These are phyloP conservation scores for Melopsittacus undulatus DNA, from an alignment of 2,797 vertebrate genomes.

Conservation along the genomic window DNA sequence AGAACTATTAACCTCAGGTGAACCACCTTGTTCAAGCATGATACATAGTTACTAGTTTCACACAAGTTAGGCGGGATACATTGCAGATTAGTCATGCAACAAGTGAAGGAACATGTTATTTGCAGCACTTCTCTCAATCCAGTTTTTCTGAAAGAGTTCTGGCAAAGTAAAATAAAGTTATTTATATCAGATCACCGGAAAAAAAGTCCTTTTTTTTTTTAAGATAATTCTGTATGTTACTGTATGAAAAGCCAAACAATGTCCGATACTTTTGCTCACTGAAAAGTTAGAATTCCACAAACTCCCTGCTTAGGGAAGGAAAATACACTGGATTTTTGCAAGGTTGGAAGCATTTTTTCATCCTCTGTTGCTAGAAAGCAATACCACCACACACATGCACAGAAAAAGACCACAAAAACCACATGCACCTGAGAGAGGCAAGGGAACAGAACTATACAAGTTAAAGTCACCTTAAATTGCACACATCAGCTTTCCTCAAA, in stretches of 20 bases:
- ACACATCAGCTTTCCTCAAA: neutral
- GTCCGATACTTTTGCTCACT: neutral
- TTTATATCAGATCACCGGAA: neutral
- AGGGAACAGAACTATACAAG: neutral
- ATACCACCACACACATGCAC: fast-evolving
- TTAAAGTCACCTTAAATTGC: neutral
- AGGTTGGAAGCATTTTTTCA: neutral
- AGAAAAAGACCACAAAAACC: neutral
- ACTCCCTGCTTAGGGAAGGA: neutral
- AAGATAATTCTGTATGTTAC: neutral
- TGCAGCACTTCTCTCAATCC: neutral
- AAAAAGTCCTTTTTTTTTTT: neutral
- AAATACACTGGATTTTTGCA: neutral
- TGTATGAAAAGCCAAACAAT: neutral
- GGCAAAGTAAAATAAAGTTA: neutral
- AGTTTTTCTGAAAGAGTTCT: neutral
- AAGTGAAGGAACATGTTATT: constrained; percentile 19
- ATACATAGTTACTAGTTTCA: constrained; percentile 45
- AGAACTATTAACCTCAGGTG: constrained; percentile 29
- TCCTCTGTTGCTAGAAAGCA: neutral
- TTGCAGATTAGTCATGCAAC: constrained; percentile 39
- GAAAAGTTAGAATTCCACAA: neutral
- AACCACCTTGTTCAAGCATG: constrained; percentile 41
- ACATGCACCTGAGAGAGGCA: neutral
- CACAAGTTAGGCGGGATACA: constrained; percentile 36